These are phyloP conservation scores for Rhingia campestris DNA, from an alignment of 2,888 invertebrate species.

Conservation along the genomic window DNA sequence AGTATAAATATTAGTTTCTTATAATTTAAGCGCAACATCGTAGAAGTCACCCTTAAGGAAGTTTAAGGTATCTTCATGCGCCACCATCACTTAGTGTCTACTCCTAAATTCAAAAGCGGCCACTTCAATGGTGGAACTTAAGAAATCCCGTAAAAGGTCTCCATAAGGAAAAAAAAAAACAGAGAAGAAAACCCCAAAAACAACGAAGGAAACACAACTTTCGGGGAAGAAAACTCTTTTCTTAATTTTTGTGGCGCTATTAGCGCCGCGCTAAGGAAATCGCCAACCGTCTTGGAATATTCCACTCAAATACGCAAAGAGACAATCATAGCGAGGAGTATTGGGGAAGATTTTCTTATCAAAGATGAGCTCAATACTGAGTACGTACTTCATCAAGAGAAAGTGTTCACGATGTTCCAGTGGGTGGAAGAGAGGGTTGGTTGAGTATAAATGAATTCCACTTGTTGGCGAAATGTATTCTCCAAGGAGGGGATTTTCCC, in stretches of 20 bases:
- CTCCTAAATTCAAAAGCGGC: conserved; percentile 45
- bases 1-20: conserved; percentile 81
- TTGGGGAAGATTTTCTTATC: neutral
- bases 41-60: conserved; percentile 56
- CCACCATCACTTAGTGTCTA: conserved; percentile 61
- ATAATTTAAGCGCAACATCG: conserved; percentile 52
- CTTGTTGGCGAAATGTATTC: conserved; percentile 32
- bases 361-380: no score
- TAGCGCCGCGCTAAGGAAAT: conserved; percentile 9
- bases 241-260: conserved; percentile 7
- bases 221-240: conserved; percentile 17
- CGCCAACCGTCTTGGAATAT: conserved; percentile 43
- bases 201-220: neutral
- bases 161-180: conserved; percentile 22
- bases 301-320: conserved; percentile 25
- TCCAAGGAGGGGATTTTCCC: neutral
- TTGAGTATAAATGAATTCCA: conserved; percentile 3
- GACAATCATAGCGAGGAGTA: neutral
- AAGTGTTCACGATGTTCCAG: neutral
- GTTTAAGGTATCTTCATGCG: conserved; percentile 57
- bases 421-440: conserved; percentile 9
- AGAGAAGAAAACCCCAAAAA: neutral
- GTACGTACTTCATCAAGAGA: no score
- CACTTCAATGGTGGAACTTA: conserved; percentile 32
- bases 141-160: conserved; percentile 39